Evolutionary conservation across 2,113 vertebrate species (phyloP), one percentile per base, ranked within the genome.

Genomic region (Rhea americana): DNA sequence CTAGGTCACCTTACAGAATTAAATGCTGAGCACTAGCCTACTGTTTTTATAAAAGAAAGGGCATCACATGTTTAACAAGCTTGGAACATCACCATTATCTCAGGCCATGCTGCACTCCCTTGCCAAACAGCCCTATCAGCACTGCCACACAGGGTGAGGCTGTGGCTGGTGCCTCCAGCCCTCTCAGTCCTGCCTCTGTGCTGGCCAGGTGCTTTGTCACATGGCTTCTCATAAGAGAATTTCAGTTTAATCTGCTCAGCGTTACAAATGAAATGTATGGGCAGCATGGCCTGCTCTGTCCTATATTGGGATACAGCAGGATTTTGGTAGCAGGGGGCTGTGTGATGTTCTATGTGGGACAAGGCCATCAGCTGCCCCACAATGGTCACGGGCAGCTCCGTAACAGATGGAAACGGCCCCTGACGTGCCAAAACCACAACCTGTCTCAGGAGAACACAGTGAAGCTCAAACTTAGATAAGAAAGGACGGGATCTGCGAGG

Each of bases 101-200:
- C 0, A 0, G 14, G 13, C 13, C 30, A 9, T 11, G 5, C 2
- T 2, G 2, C 3, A 3, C 24, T 22, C 10, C 30, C 11, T 5
- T 17, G 30, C 1, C 4, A 9, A 15, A 0, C 7, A 6, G 37
- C 14, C 7, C 0, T 7, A 6, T 1, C 8, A 8, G 22, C 4
- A 1, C 39, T 51, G 25, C 91, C 50, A 5, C 24, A 15, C 50
- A 5, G 13, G 30, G 14, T 35, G 17, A 59, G 37, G 41, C 58
- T 22, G 1, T 37, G 30, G 58, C 14, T 1, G 3, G 1, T 12
- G 22, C 43, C 82, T 73, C 51, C 51, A 65, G 20, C 21, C 8
- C 35, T 19, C 4, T 1, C 26, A 39, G 68, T 3, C 3, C 43
- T n/a, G 24, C n/a, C 70, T 77, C 26, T 4, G 0, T 16, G 4